Percentiles rank a stretch among this genome's conserved stretches.
Conservation (phyloP, 2,888 invertebrate genomes). For the Perdita meconis region DNA sequence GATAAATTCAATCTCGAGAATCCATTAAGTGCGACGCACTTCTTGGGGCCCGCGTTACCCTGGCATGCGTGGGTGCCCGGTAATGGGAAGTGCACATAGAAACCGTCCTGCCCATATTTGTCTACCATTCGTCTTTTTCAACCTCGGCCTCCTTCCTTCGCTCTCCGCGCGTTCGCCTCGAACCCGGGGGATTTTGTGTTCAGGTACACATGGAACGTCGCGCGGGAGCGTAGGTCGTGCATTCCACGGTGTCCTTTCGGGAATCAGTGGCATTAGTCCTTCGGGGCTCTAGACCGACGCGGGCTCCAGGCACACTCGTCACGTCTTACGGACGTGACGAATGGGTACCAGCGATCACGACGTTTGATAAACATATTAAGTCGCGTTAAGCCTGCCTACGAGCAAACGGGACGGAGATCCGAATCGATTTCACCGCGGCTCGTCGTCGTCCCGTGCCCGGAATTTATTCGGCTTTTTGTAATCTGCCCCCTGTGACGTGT, state of each 20-base stretch:
- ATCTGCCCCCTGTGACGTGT: constrained; percentile 51
- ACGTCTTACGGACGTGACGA: constrained; percentile 64
- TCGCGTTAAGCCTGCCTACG: constrained; percentile 61
- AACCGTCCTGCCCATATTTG: constrained; percentile 82
- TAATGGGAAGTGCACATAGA: constrained; percentile 82
- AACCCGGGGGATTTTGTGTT: constrained; percentile 43
- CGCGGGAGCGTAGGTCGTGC: constrained; percentile 34
- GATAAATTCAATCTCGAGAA: constrained; percentile 77
- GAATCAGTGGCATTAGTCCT: constrained; percentile 55
- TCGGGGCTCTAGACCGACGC: constrained; percentile 22
- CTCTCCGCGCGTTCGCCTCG: constrained; percentile 31
- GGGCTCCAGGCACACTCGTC: constrained; percentile 51
- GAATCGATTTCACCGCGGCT: constrained; percentile 66
- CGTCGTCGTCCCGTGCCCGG: constrained; percentile 37
- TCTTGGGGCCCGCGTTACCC: constrained; percentile 71
- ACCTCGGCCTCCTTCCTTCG: constrained; percentile 54
- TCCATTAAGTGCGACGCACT: constrained; percentile 74
- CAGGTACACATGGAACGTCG: constrained; percentile 21
- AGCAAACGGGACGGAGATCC: constrained; percentile 55
- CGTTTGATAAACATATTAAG: constrained; percentile 69
- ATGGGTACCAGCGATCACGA: constrained; percentile 62
- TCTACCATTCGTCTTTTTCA: constrained; percentile 77
- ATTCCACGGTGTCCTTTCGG: constrained; percentile 50
- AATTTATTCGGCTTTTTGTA: constrained; percentile 57
- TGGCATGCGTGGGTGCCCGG: constrained; percentile 79